phyloP scores from a whole-genome alignment of 2,888 invertebrate species.

The Athalia rosae region DNA sequence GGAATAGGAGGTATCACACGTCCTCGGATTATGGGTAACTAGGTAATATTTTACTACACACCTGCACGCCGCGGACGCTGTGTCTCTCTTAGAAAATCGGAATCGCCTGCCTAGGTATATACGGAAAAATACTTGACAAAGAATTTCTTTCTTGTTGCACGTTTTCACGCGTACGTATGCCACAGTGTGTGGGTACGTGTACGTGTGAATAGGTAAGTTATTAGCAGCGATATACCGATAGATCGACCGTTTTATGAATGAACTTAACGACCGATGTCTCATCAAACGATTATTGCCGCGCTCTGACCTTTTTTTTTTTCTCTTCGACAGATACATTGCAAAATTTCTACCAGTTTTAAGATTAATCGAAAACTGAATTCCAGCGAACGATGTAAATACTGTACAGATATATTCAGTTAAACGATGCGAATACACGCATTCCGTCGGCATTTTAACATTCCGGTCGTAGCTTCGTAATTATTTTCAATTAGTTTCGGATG shows the following conservation, averaged over 20 bases:
- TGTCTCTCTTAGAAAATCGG: too few species aligned
- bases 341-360: not conserved
- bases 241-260: conserved; percentile 1
- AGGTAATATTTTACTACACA: not conserved
- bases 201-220: too few species aligned
- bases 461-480: too few species aligned
- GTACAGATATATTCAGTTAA: too few species aligned
- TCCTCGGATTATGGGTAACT: not conserved
- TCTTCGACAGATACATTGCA: not conserved
- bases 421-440: too few species aligned
- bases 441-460: too few species aligned
- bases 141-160: not conserved
- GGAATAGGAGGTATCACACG: not conserved
- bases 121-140: not conserved
- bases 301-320: too few species aligned
- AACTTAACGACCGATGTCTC: not conserved
- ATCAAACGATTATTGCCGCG: not conserved
- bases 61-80: not conserved
- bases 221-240: too few species aligned
- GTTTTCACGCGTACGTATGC: not conserved
- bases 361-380: too few species aligned
- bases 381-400: too few species aligned
- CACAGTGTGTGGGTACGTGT: too few species aligned
- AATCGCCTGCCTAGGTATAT: not conserved
- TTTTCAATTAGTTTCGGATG: too few species aligned